phyloP scores from a whole-genome alignment of 1,140 invertebrate species.

The Neotoxoptera formosana region DNA sequence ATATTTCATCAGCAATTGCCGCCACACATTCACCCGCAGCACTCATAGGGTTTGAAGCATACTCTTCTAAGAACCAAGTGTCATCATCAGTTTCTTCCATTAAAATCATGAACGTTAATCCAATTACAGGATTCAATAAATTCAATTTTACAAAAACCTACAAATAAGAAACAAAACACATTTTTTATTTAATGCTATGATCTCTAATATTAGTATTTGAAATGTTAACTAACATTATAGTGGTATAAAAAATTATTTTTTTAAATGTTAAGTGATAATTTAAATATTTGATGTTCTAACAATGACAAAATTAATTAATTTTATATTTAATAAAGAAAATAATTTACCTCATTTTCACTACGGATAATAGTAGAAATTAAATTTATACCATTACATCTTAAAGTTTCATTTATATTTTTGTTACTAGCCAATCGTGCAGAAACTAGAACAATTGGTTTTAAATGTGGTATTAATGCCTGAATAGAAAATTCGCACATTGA shows the following conservation, averaged over 20 bases:
- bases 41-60: slow-evolving; percentile 42
- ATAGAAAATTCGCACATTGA: slow-evolving; percentile 50
- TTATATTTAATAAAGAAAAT: background rate
- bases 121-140: slow-evolving; percentile 45
- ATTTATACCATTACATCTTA: slow-evolving; percentile 48
- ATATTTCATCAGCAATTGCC: slow-evolving; percentile 51
- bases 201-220: too few relatives aligned
- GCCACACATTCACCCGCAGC: slow-evolving; percentile 44
- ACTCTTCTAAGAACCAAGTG: slow-evolving; percentile 54
- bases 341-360: slow-evolving; percentile 45
- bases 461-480: slow-evolving; percentile 44
- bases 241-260: background rate
- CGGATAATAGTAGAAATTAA: slow-evolving; percentile 47
- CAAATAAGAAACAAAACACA: background rate
- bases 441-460: slow-evolving; percentile 48
- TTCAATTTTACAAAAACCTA: slow-evolving; percentile 51
- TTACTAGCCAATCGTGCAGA: slow-evolving; percentile 48
- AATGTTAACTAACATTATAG: too few relatives aligned
- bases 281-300: background rate
- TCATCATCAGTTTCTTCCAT: slow-evolving; percentile 49
- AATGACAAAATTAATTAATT: background rate
- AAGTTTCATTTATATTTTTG: slow-evolving; percentile 29
- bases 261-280: background rate
- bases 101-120: slow-evolving; percentile 50
- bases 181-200: background rate